Evolutionary conservation across 2,113 vertebrate species (phyloP).

Genomic region (Helogale parvula): DNA sequence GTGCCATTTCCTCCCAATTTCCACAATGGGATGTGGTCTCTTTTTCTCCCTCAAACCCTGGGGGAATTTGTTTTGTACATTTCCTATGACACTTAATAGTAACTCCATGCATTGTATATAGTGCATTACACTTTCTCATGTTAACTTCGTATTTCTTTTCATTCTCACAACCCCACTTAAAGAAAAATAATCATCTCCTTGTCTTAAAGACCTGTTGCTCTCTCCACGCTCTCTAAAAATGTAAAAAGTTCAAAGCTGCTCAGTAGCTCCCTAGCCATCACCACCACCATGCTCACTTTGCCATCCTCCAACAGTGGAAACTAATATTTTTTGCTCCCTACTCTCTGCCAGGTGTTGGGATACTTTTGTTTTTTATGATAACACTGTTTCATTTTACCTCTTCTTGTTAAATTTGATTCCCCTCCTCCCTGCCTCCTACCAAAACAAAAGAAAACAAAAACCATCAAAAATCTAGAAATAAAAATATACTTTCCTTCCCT

Average conservation of each 20-base stretch:
- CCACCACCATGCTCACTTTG: neutral
- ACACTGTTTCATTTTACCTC: neutral
- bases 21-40: neutral
- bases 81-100: neutral
- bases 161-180: slow-evolving; percentile 15
- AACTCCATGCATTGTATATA: neutral
- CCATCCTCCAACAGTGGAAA: neutral
- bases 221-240: neutral
- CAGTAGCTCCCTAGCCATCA: neutral
- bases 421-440: too few relatives aligned
- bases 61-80: neutral
- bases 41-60: neutral
- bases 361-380: neutral
- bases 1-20: neutral
- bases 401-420: neutral
- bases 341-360: neutral
- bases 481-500: slow-evolving; percentile 20
- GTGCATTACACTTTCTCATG: neutral
- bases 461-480: slow-evolving; percentile 23
- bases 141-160: neutral
- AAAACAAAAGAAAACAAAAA: neutral
- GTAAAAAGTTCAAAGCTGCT: neutral
- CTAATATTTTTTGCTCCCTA: neutral
- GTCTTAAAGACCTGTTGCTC: neutral
- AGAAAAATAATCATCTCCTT: neutral